Base-by-base conservation (phyloP, 1,140 invertebrate species). In the Drosophila auraria region DNA sequence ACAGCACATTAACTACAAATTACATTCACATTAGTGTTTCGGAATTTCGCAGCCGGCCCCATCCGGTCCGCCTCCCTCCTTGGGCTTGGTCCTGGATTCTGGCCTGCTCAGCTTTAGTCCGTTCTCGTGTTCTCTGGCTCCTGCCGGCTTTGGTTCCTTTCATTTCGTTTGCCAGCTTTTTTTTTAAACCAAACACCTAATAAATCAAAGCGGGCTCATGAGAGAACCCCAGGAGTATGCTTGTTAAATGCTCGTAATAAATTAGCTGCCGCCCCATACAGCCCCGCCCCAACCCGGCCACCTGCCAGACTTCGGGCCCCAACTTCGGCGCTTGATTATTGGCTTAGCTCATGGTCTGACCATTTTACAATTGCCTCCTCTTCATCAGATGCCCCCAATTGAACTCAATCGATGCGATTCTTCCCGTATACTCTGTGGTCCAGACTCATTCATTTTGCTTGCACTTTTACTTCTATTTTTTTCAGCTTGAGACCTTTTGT, bases 201-300 rank as follows among this genome's bases (percentile, higher is more conserved):
- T 87, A 87, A 87, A 87, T 87, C 84, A 87, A 87, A 87, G 84
- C 82, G 81, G 78, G 79, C 84, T 80, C 63, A 65, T 75, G 69
- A 79, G 69, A 59, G 80, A 72, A 75, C 86, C 84, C 84, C 84
- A 59, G 74, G 84, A 87, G 84, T 89, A 87, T 87, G 81, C 84
- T 87, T 87, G 84, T 87, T 87, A 87, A 87, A 87, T 87, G 84
- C 81, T 87, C 84, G 84, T 87, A 87, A 87, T 87, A 87, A 89
- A 87, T 87, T 87, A 87, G 84, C 84, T 84, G 77, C 80, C 80
- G 72, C 77, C 74, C 17, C 33, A 33, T 20, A 40, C 8, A 30
- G 45, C 45, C 25, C 36, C 36, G 36, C 57, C 30, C 56, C 30
- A 23, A 14, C 57, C 47, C 49, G 23, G 38, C 54, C 49, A 72